phyloP scores from a whole-genome alignment of 2,113 vertebrate genomes.

The Loxodonta africana region DNA sequence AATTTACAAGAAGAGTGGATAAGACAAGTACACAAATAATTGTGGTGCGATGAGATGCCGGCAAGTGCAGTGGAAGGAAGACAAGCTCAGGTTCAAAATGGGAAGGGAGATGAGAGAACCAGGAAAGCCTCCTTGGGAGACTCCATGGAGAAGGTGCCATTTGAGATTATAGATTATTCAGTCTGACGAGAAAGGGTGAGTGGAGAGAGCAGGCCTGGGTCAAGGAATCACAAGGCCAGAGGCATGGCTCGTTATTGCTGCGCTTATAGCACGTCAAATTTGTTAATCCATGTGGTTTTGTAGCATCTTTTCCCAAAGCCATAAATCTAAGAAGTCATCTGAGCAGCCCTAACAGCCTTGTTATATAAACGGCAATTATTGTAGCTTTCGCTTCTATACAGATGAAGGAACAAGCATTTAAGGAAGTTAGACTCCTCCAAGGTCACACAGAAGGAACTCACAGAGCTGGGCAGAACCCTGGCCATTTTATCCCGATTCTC shows the following conservation, averaged over 20 bases:
- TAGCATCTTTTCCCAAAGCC: neutral
- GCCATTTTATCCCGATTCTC: rapidly evolving
- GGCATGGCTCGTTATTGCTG: rapidly evolving
- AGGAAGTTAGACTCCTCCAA: neutral
- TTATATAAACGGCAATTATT: neutral
- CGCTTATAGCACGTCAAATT: rapidly evolving
- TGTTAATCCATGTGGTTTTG: neutral
- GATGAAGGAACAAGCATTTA: neutral
- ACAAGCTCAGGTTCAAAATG: rapidly evolving
- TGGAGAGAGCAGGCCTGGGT: neutral
- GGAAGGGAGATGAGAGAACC: neutral
- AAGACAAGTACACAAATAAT: no score
- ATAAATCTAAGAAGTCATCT: neutral
- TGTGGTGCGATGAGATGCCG: neutral
- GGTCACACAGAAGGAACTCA: rapidly evolving
- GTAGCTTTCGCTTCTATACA: neutral
- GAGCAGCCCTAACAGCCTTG: neutral
- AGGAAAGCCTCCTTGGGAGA: rapidly evolving
- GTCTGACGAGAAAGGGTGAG: rapidly evolving
- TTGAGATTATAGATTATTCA: neutral
- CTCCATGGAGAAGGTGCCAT: neutral
- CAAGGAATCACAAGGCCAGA: neutral
- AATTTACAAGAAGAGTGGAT: neutral
- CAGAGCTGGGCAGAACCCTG: rapidly evolving
- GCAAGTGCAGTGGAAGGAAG: neutral